Evolutionary conservation across 2,113 vertebrate genomes (phyloP).

Genomic region (Spheniscus mendiculus): DNA sequence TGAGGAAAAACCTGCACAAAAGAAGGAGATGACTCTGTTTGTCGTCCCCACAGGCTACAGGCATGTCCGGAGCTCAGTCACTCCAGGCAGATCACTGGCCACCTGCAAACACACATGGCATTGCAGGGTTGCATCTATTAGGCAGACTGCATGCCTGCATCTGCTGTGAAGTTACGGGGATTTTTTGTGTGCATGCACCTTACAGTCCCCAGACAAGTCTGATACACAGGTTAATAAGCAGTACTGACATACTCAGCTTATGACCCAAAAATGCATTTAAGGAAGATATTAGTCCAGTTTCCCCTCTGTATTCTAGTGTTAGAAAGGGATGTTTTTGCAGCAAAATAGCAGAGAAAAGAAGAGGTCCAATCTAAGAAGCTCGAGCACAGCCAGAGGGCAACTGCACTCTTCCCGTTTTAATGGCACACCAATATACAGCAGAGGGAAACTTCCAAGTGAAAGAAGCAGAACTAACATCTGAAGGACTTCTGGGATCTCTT

Average conservation of each 20-base stretch:
- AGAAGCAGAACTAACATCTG: neutral
- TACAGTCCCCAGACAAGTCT: neutral
- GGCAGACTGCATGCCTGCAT: too few species aligned
- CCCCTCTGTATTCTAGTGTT: neutral
- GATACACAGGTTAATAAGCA: neutral
- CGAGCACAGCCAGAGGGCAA: neutral
- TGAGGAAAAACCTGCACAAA: neutral
- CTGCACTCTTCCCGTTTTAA: neutral
- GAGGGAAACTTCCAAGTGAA: neutral
- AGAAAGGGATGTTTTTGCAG: neutral
- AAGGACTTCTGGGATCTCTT: neutral
- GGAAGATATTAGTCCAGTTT: neutral
- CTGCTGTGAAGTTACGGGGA: neutral
- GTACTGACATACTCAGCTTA: neutral
- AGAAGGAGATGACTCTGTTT: neutral
- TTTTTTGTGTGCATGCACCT: fast-evolving
- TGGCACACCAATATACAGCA: fast-evolving
- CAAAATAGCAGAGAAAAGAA: neutral
- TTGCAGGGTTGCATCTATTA: neutral
- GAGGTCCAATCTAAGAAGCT: neutral
- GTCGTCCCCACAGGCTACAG: neutral
- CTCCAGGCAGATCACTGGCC: neutral
- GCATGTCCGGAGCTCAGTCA: neutral
- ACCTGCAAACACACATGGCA: neutral
- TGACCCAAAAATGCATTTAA: neutral